These are phyloP conservation scores for Lingula anatina DNA, from an alignment of 2,888 invertebrate species.

Conservation along the genomic window DNA sequence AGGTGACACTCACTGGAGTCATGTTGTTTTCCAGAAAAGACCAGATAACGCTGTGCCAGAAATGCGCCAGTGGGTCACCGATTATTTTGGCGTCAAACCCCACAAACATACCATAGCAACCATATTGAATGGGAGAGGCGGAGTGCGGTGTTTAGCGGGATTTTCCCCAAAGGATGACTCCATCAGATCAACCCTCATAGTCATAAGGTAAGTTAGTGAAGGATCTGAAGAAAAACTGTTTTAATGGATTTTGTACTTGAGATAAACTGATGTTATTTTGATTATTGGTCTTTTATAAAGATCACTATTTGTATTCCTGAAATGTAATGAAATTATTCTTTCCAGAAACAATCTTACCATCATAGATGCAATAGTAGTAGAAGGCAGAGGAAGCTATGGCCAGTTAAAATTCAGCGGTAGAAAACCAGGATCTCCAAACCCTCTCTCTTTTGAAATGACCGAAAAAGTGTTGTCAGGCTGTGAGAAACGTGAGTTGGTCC, in stretches of 20 bases:
- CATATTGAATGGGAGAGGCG: slow-evolving; percentile 60
- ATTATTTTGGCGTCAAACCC: slow-evolving; percentile 49
- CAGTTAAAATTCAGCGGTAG: slow-evolving; percentile 83
- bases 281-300: no score
- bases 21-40: slow-evolving; percentile 13
- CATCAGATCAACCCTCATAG: slow-evolving; percentile 52
- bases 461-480: slow-evolving; percentile 63
- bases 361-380: slow-evolving; percentile 76
- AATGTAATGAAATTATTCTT: slow-evolving; percentile 10
- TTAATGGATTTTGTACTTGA: no score
- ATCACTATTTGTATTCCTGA: no score
- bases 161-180: slow-evolving; percentile 56
- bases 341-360: slow-evolving; percentile 87
- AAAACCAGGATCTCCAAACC: slow-evolving; percentile 70
- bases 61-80: slow-evolving; percentile 51
- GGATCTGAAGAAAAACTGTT: not conserved
- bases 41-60: slow-evolving; percentile 33
- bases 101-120: slow-evolving; percentile 58
- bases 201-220: slow-evolving; percentile 50
- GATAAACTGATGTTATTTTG: no score
- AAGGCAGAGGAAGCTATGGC: slow-evolving; percentile 79
- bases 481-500: no score
- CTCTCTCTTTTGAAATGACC: slow-evolving; percentile 77
- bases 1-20: not conserved
- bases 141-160: slow-evolving; percentile 51